Evolutionary conservation across 2,113 vertebrate species (phyloP), one percentile per base, ranked within the genome.

Genomic region (Arvicanthis niloticus): DNA sequence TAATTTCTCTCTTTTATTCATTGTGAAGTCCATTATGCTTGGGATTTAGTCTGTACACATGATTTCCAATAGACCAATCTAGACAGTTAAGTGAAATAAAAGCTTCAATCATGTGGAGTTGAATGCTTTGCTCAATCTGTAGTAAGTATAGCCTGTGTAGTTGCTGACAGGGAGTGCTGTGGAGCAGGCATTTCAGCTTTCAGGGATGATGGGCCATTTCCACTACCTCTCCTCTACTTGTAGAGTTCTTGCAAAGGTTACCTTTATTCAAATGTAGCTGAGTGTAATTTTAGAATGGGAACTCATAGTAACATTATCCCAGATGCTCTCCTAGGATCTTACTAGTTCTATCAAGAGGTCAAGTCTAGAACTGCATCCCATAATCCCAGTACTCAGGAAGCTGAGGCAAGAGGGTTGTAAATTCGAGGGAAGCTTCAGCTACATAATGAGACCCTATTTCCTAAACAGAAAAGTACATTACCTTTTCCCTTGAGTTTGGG

Each of bases 71-170:
- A 93, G 70, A 88, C 84, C 42, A 95, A 94, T 92, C 84, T 93
- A 93, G 96, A 92, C 90, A 95, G 88, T 95, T 91, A 86, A 93
- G 88, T 97, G 92, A 97, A 97, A 93, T 93, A 94, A 92, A 94
- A 96, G 87, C 81, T 91, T 95, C 88, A 88, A 68, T 96, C 91
- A 62, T 29, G 78, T 95, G 91, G 93, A 60, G 80, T 96, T 97
- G 77, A 97, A 94, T 95, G 88, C 76, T 97, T 93, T 88, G 88
- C 93, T 95, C 91, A 91, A 75, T 95, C 56, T 95, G 76, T 86
- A 97, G 85, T 91, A 93, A 95, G 85, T 29, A 91, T 85, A 91
- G 93, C 78, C 67, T 94, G 89, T 84, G 87, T n/a, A 80, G 78
- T 53, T 95, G 96, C 94, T 90, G 7, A 70, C 56, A 70, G 91